These are phyloP conservation scores for Lithosia quadra DNA, from an alignment of 2,888 invertebrate species.

Conservation along the genomic window DNA sequence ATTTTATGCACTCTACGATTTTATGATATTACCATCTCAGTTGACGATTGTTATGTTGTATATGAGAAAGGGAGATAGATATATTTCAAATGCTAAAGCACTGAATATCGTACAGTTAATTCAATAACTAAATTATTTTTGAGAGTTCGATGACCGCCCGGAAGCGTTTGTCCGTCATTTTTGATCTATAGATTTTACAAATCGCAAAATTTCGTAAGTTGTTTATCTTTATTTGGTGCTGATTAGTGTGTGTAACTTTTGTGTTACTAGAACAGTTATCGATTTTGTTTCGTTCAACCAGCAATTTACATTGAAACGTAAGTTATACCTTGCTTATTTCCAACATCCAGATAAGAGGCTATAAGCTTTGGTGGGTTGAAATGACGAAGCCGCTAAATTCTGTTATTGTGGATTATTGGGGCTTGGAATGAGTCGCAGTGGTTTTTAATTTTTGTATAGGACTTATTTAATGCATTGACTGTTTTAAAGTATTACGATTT, in stretches of 20 bases:
- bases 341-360: conserved; percentile 47
- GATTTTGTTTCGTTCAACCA: conserved; percentile 41
- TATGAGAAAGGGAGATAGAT: conserved; percentile 29
- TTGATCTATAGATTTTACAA: conserved; percentile 74
- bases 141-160: conserved; percentile 69
- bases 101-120: conserved; percentile 28
- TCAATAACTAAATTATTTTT: conserved; percentile 50
- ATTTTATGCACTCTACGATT: neutral
- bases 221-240: conserved; percentile 52
- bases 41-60: neutral
- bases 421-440: conserved; percentile 8
- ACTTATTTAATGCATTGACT: conserved; percentile 18
- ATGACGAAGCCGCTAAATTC: conserved; percentile 73
- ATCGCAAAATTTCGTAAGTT: conserved; percentile 52
- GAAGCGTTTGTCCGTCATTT: conserved; percentile 77
- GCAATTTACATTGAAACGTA: conserved; percentile 50
- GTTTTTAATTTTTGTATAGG: conserved; percentile 12
- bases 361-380: conserved; percentile 46
- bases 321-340: conserved; percentile 47
- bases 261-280: conserved; percentile 39
- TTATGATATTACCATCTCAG: conserved; percentile 18
- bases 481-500: conserved; percentile 10
- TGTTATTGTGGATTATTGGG: conserved; percentile 57
- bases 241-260: conserved; percentile 42
- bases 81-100: conserved; percentile 29